Conservation (phyloP, 2,888 invertebrate genomes). For the Altica lythri region DNA sequence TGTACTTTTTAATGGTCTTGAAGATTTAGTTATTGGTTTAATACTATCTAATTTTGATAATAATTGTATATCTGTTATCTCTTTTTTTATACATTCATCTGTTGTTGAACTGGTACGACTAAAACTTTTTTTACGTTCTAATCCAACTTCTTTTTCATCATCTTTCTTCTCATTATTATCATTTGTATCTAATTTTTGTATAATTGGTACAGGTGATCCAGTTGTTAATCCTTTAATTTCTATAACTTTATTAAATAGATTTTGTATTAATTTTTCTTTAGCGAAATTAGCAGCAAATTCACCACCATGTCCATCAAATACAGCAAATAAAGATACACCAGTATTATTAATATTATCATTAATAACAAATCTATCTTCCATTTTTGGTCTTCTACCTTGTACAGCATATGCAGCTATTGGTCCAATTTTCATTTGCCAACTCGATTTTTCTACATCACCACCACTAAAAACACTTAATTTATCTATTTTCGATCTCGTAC, state of each 20-base stretch:
- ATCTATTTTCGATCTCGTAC: constrained; percentile 61
- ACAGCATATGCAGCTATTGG: constrained; percentile 87
- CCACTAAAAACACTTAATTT: constrained; percentile 63
- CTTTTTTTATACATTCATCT: constrained; percentile 60
- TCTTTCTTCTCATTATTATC: constrained; percentile 59
- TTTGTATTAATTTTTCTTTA: constrained; percentile 83
- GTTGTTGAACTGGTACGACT: constrained; percentile 65
- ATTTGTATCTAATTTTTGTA: constrained; percentile 22
- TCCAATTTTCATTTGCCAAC: constrained; percentile 78
- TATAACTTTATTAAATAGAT: constrained; percentile 75
- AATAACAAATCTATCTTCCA: constrained; percentile 94
- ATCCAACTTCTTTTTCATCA: constrained; percentile 52
- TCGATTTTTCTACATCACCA: constrained; percentile 60
- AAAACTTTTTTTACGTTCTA: constrained; percentile 69
- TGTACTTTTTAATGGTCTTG: constrained; percentile 59
- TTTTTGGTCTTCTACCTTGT: constrained; percentile 85
- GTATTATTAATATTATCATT: constrained; percentile 84
- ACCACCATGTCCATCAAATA: constrained; percentile 96
- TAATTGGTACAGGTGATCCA: constrained; percentile 57
- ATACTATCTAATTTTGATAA: constrained; percentile 67
- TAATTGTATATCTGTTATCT: constrained; percentile 71
- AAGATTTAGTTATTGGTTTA: constrained; percentile 64
- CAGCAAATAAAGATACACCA: constrained; percentile 85
- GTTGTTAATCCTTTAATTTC: constrained; percentile 72
- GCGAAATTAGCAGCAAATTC: constrained; percentile 94